Evolutionary conservation across 1,140 invertebrate genomes (phyloP).

Genomic region (Propsilocerus akamusi): DNA sequence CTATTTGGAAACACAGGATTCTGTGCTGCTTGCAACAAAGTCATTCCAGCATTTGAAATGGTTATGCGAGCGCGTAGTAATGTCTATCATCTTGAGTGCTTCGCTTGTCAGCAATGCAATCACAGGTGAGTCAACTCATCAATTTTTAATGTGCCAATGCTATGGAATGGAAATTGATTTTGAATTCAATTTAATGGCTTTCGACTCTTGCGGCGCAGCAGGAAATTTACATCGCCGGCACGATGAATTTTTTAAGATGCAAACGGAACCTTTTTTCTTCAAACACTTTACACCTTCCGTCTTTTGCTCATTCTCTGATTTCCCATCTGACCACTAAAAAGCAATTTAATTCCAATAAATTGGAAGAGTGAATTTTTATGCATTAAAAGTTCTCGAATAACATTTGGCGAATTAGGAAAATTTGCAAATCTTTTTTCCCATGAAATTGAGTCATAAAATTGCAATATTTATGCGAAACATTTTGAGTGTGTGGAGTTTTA

Average conservation of each 20-base stretch:
- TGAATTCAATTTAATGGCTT: no score
- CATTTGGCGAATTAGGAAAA: no score
- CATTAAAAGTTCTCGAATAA: not conserved
- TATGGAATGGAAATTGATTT: no score
- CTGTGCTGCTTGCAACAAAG: conserved; percentile 88
- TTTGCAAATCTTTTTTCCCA: not conserved
- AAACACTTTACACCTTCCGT: no score
- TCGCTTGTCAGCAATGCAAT: conserved; percentile 95
- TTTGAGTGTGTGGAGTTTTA: not conserved
- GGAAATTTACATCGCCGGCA: no score
- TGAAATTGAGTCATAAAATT: no score
- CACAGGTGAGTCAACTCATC: conserved; percentile 79
- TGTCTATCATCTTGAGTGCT: conserved; percentile 95
- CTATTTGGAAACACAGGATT: conserved; percentile 78
- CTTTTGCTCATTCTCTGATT: not conserved
- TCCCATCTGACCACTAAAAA: not conserved
- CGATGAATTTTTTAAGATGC: no score
- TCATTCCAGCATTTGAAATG: conserved; percentile 97
- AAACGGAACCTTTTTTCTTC: no score
- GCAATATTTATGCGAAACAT: not conserved
- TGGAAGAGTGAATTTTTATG: not conserved
- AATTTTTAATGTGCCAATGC: no score
- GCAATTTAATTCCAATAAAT: not conserved
- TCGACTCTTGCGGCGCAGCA: no score
- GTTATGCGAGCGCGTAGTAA: conserved; percentile 94